A percentile compares a stretch with the other conserved stretches of the same genome.
phyloP scores from a whole-genome alignment of 2,113 vertebrate species.

The Daubentonia madagascariensis region DNA sequence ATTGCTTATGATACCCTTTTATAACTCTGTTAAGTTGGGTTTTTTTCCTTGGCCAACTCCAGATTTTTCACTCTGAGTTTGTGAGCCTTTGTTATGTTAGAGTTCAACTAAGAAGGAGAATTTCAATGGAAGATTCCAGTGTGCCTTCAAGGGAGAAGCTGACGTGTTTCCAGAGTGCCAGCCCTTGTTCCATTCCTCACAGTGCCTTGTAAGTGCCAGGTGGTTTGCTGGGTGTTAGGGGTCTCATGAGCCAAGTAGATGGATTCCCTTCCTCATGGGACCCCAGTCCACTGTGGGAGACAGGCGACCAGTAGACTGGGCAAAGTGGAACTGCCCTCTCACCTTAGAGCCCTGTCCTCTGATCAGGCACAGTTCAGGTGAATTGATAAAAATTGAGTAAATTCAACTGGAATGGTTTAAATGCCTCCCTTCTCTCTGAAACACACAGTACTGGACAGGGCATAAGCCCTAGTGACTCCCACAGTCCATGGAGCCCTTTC shows the following conservation, averaged over 20 bases:
- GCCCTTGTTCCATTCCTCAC: not conserved
- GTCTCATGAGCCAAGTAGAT: not conserved
- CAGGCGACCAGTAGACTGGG: accelerated
- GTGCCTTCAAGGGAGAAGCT: not conserved
- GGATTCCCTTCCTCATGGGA: not conserved
- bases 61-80: not conserved
- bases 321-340: not conserved
- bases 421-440: not conserved
- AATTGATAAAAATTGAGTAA: not conserved
- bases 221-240: not conserved
- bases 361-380: not conserved
- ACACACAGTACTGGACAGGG: not conserved
- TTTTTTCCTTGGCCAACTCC: not conserved
- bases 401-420: not conserved
- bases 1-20: not conserved
- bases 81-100: not conserved
- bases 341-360: not conserved
- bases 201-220: not conserved
- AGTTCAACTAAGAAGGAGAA: not conserved
- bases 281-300: not conserved
- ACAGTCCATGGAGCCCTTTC: not conserved
- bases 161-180: not conserved
- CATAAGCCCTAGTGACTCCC: accelerated
- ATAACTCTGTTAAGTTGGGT: not conserved
- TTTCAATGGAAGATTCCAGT: not conserved